phyloP scores from a whole-genome alignment of 2,113 vertebrate species.

The Centropristis striata region DNA sequence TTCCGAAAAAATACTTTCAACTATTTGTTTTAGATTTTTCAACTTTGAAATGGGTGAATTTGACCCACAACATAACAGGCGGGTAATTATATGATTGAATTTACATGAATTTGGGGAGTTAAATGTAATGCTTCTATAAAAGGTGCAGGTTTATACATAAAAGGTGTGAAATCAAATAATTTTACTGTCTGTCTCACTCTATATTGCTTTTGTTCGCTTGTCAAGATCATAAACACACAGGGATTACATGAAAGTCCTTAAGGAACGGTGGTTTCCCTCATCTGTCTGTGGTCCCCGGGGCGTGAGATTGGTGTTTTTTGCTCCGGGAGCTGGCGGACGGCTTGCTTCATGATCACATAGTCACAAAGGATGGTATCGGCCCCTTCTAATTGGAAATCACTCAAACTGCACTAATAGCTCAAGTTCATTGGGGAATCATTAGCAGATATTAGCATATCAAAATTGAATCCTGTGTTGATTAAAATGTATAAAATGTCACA shows the following conservation, averaged over 20 bases:
- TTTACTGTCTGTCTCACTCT: neutral
- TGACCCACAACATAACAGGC: neutral
- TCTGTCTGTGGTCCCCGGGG: conserved; percentile 33
- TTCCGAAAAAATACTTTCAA: too few species aligned
- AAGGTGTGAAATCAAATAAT: conserved; percentile 1
- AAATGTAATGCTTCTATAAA: neutral
- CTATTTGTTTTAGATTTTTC: too few species aligned
- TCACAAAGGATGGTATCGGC: conserved; percentile 55
- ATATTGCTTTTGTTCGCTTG: neutral
- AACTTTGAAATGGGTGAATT: too few species aligned
- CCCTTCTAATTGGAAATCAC: conserved; percentile 70
- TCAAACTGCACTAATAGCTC: conserved; percentile 68
- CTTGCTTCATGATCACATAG: conserved; percentile 54
- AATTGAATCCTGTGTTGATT: conserved; percentile 59
- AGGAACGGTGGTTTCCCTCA: conserved; percentile 24
- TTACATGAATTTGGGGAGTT: neutral
- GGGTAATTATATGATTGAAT: too few species aligned
- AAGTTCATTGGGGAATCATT: conserved; percentile 65
- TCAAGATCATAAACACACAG: conserved; percentile 26
- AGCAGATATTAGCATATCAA: conserved; percentile 71
- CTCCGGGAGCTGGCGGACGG: conserved; percentile 1
- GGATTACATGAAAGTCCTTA: conserved; percentile 25
- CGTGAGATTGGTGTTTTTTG: conserved; percentile 57
- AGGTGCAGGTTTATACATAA: neutral
- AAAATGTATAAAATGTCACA: conserved; percentile 41